Evolutionary conservation across 1,140 invertebrate genomes (phyloP), one percentile per base, ranked within the genome.

Genomic region (Bombus breviceps): DNA sequence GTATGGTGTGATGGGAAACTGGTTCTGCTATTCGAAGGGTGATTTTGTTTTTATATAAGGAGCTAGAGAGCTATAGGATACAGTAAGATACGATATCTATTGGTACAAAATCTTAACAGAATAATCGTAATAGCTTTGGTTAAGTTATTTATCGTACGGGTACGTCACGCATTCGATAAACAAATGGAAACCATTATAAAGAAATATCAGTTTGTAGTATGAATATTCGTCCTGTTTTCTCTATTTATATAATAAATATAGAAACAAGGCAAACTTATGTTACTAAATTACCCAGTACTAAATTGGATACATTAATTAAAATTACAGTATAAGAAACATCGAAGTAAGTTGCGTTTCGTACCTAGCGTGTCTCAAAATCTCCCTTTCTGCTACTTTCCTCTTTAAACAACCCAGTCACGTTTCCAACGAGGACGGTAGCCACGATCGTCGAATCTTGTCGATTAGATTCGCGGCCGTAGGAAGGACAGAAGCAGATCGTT

Each of bases 371-470:
- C 32, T 80, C 43, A 25, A 57, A 71, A 53, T 47, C 25, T 71
- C 34, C 4, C 1, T 13, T 32, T 22, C 34, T 39, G 34, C 13
- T 8, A 3, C 22, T 64, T 66, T 62, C 12, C 71, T n/a, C 66
- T 43, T 8, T 80, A 13, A 34, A 34, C 18, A 73, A 41, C 1
- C 76, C n/a, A 53, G 83, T 85, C 76, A 80, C 83, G 77, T 80
- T 9, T 18, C 25, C 25, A 41, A 10, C n/a, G 57, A 53, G 53
- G 59, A 43, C 75, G 59, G 57, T 78, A 62, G 34, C 75, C 9
- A 39, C 78, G 81, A 88, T 89, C 87, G 80, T 37, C 76, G 87
- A 64, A 89, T 85, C 81, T 81, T 53, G 28, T 15, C 73, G 88
- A 89, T 90, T 89, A 88, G 87, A 89, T 88, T 69, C 62, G 57